Evolutionary conservation across 1,140 invertebrate species (phyloP), one percentile per base, ranked within the genome.

Genomic region (Anastrepha ludens): DNA sequence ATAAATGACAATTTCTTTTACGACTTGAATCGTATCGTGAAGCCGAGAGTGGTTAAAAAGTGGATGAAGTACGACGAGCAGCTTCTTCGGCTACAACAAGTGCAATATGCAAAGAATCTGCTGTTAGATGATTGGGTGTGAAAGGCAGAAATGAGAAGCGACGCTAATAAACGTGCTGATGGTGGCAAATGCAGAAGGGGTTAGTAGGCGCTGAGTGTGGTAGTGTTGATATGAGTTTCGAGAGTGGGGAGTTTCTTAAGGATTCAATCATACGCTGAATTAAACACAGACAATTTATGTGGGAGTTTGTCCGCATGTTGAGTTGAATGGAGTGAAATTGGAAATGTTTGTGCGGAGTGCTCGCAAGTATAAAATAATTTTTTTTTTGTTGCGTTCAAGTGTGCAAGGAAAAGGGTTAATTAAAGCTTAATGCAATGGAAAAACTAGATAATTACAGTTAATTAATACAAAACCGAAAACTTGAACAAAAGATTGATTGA

Each of bases 401-500:
- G 67, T 20, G 50, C 7, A 9, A 55, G n/a, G 47, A 55, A 81
- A 81, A 81, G 74, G 74, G 74, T 81, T 81, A 81, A 81, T 81
- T 81, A 81, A 81, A 58, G 74, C 17, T 15, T 81, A 81, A 81
- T 55, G 74, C 74, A 55, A 58, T 81, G 74, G 74, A 81, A 81
- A 81, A 81, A 81, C 74, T 81, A 50, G 74, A 81, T 81, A 81
- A 81, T 81, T 81, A 81, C 74, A 29, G 74, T 81, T 81, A 81
- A 81, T 81, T 81, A 81, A 81, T 81, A 81, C 13, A 81, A 81
- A 81, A 81, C 74, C 74, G 44, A 55, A 55, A 81, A 47, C 7
- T n/a, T 55, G 47, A 20, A 55, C 74, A 81, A 81, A 55, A 50
- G 74, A 81, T 81, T 81, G 74, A 81, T 81, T 81, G 74, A 55